Conservation (phyloP, 2,797 vertebrate species). For the Sebastes oblongus region DNA sequence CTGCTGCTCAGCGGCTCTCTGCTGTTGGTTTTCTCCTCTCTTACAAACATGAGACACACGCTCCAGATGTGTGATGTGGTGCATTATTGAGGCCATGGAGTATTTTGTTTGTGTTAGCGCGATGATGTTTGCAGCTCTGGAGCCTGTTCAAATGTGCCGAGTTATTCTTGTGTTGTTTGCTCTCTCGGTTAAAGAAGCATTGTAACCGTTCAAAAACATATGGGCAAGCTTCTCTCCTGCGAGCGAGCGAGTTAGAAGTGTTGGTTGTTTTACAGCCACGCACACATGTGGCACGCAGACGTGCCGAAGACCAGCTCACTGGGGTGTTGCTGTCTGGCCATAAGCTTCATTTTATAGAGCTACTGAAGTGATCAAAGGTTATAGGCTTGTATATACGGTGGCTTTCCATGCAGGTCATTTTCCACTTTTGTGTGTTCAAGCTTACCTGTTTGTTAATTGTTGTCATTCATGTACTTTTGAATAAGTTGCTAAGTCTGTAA, state of each 20-base stretch:
- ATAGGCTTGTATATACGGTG: conserved; percentile 11
- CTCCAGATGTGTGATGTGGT: conserved; percentile 63
- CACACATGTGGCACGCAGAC: conserved; percentile 76
- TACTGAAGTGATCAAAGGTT: conserved; percentile 64
- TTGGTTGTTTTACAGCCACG: conserved; percentile 51
- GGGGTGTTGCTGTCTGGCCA: conserved; percentile 46
- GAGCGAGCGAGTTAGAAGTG: conserved; percentile 25
- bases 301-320: conserved; percentile 35
- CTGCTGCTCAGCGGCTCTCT: conserved; percentile 42
- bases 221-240: conserved; percentile 28
- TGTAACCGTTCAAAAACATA: conserved; percentile 49
- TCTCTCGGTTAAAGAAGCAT: conserved; percentile 44
- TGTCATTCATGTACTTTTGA: background rate
- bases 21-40: conserved; percentile 44
- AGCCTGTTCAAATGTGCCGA: conserved; percentile 45
- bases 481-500: background rate
- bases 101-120: conserved; percentile 51
- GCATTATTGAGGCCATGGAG: conserved; percentile 52
- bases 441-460: background rate
- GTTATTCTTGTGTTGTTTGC: conserved; percentile 63
- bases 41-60: conserved; percentile 31
- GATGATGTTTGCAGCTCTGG: conserved; percentile 58
- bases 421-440: background rate
- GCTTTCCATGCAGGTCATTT: conserved; percentile 25
- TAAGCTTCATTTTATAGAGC: conserved; percentile 59